Evolutionary conservation across 2,888 invertebrate species (phyloP).

Genomic region (Morpho deidamia): DNA sequence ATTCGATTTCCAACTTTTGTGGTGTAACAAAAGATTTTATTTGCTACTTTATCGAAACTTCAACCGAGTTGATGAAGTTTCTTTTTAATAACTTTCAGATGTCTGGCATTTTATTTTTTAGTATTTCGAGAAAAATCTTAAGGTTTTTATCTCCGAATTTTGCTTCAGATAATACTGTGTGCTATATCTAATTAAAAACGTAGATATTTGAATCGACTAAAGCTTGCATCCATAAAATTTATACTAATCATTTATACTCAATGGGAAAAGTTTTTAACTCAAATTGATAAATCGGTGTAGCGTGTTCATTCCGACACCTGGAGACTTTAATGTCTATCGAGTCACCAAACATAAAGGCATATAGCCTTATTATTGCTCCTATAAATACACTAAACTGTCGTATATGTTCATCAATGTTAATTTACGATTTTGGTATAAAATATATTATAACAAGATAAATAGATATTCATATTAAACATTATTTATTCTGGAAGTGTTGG

Average conservation of each 20-base stretch:
- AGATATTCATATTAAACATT: background rate
- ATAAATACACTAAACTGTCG: no score
- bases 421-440: no score
- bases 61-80: slow-evolving; percentile 32
- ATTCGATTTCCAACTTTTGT: slow-evolving; percentile 66
- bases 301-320: no score
- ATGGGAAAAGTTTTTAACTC: no score
- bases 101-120: slow-evolving; percentile 10
- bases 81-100: slow-evolving; percentile 31
- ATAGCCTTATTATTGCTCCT: no score
- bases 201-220: no score
- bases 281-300: no score
- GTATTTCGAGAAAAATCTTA: background rate
- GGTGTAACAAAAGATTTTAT: slow-evolving; percentile 54
- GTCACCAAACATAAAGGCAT: no score
- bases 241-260: no score
- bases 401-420: no score
- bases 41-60: slow-evolving; percentile 48
- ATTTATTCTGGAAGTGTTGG: slow-evolving; percentile 3
- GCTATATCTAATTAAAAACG: background rate
- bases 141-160: background rate
- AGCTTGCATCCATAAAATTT: no score
- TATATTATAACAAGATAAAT: background rate
- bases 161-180: background rate
- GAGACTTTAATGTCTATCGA: no score